Conservation (phyloP, 2,113 vertebrate species). For the Cavia porcellus region DNA sequence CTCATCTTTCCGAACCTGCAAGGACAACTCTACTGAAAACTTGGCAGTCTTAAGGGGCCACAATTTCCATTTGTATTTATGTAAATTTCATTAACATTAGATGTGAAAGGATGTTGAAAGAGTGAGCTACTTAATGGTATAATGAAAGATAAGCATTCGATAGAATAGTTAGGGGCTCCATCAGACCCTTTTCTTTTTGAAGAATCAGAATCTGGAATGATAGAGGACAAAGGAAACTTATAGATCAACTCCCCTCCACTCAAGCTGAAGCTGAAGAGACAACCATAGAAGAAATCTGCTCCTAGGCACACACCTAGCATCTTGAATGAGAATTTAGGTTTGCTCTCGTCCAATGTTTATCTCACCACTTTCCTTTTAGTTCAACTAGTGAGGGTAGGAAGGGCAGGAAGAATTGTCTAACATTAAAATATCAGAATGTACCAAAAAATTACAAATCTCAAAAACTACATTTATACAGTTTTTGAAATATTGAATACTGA, state of each 20-base stretch:
- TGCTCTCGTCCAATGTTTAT: not conserved
- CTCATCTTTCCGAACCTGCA: conserved; percentile 58
- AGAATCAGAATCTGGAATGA: not conserved
- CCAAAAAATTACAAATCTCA: not conserved
- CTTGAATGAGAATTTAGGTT: not conserved
- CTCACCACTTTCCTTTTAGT: not conserved
- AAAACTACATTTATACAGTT: not conserved
- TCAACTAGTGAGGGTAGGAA: not conserved
- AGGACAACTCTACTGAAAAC: conserved; percentile 57
- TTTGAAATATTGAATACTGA: not conserved
- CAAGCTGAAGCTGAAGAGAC: not conserved
- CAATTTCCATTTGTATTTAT: conserved; percentile 62
- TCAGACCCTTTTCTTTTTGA: not conserved
- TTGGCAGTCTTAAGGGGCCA: conserved; percentile 34
- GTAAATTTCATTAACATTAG: conserved; percentile 57
- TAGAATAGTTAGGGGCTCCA: not conserved
- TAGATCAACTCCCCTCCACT: not conserved
- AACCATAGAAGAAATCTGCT: not conserved
- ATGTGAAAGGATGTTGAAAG: conserved; percentile 45
- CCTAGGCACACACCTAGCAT: not conserved
- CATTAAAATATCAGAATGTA: not conserved
- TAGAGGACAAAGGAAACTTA: not conserved
- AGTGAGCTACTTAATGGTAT: not conserved
- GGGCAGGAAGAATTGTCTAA: not conserved
- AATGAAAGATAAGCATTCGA: conserved; percentile 36